Evolutionary conservation across 2,888 invertebrate species (phyloP), one percentile per base, ranked within the genome.

Genomic region (Acleris literana): DNA sequence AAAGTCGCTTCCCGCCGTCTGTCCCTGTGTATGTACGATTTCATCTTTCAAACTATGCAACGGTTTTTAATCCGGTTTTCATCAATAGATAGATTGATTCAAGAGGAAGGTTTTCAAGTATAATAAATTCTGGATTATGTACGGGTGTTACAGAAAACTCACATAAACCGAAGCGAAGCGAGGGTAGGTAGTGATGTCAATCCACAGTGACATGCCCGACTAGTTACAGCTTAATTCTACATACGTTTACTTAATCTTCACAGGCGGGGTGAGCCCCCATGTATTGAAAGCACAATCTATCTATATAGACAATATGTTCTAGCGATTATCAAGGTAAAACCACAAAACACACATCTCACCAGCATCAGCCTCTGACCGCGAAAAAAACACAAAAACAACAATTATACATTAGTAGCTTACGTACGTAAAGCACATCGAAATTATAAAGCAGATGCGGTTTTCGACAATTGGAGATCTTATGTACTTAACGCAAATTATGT

Each of bases 321-420:
- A 55, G 55, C 55, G 39, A 20, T 16, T 43, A 16, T 16, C 5
- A 3, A 9, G 7, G 29, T 29, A 9, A 46, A 46, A 53, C 53
- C 46, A 29, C 71, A 73, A 65, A 70, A 68, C 33, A 44, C 60
- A 71, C 55, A 55, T 68, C 82, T 82, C 75, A 82, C 82, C 82
- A 73, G 68, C 69, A 81, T 65, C 25, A 75, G 74, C 56, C 81
- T 77, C 82, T 82, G 68, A 49, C 43, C 71, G 58, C 66, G 63
- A 54, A 71, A 69, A 64, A 33, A 33, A 33, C 29, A 70, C 51
- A 72, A 71, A 69, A 29, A 18, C n/a, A 18, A 33, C 9, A 33
- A 33, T 33, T 33, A 46, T 43, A 16, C 33, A 65, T 65, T 52
- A 65, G 44, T 48, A 25, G n/a, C n/a, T n/a, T 55, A 46, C 44